Evolutionary conservation across 2,797 vertebrate genomes (phyloP).

Genomic region (Sebastes hubbsi): DNA sequence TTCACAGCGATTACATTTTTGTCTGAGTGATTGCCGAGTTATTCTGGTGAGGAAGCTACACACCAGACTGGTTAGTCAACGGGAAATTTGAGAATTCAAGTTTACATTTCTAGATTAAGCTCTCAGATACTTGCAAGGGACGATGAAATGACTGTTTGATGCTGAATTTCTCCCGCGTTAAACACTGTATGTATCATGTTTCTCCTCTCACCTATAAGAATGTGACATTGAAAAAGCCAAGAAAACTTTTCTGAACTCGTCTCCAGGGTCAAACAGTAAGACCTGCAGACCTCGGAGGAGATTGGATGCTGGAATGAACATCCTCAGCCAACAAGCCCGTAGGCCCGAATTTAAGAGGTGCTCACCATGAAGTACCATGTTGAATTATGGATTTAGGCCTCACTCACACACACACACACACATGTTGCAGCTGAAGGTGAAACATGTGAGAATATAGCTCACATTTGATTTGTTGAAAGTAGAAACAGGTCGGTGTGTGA

Average conservation of each 20-base stretch:
- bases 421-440: slow-evolving; percentile 2
- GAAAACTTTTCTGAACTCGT: background rate
- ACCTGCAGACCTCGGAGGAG: background rate
- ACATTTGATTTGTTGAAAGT: background rate
- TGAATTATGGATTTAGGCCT: slow-evolving; percentile 26
- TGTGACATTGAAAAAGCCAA: background rate
- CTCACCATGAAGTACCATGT: background rate
- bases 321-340: slow-evolving; percentile 18
- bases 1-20: slow-evolving; percentile 46
- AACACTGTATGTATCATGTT: background rate
- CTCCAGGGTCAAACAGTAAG: background rate
- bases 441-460: slow-evolving; percentile 12
- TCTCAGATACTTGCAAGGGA: background rate
- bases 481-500: background rate
- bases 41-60: slow-evolving; percentile 23
- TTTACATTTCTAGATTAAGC: slow-evolving; percentile 5
- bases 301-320: slow-evolving; percentile 17
- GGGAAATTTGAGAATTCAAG: background rate
- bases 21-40: slow-evolving; percentile 42
- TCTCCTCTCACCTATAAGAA: background rate
- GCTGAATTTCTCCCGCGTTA: background rate
- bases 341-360: slow-evolving; percentile 12
- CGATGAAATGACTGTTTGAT: background rate
- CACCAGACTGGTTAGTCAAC: background rate
- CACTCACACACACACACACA: background rate